phyloP scores from a whole-genome alignment of 2,113 vertebrate genomes.

The Numenius arquata region DNA sequence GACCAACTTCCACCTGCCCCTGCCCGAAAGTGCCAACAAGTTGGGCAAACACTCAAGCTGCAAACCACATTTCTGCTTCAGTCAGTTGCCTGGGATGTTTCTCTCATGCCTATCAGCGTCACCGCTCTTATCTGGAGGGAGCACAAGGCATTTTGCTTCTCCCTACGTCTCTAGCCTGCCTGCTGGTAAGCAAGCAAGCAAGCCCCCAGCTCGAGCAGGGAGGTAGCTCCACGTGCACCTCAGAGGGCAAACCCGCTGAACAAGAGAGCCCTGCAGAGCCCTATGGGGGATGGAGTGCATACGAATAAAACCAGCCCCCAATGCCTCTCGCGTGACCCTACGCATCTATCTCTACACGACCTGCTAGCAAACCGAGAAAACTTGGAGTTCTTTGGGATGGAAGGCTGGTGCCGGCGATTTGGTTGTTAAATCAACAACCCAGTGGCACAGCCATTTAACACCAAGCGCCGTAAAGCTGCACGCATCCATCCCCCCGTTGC shows the following conservation, averaged over 20 bases:
- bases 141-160: neutral
- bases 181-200: neutral
- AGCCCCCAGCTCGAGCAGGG: neutral
- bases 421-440: neutral
- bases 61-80: slow-evolving; percentile 15
- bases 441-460: neutral
- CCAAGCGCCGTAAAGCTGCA: accelerated
- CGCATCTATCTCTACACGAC: neutral
- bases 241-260: neutral
- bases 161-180: neutral
- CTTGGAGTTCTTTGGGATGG: neutral
- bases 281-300: neutral
- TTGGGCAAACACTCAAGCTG: neutral
- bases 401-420: accelerated
- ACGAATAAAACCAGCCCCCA: neutral
- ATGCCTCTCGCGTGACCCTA: accelerated
- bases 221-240: neutral
- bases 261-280: neutral
- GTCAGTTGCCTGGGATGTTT: neutral
- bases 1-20: neutral
- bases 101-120: slow-evolving; percentile 10
- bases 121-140: slow-evolving; percentile 28
- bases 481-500: neutral
- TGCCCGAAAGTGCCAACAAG: neutral
- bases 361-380: neutral